Evolutionary conservation across 1,140 invertebrate genomes (phyloP).

Genomic region (Notospermus geniculatus): DNA sequence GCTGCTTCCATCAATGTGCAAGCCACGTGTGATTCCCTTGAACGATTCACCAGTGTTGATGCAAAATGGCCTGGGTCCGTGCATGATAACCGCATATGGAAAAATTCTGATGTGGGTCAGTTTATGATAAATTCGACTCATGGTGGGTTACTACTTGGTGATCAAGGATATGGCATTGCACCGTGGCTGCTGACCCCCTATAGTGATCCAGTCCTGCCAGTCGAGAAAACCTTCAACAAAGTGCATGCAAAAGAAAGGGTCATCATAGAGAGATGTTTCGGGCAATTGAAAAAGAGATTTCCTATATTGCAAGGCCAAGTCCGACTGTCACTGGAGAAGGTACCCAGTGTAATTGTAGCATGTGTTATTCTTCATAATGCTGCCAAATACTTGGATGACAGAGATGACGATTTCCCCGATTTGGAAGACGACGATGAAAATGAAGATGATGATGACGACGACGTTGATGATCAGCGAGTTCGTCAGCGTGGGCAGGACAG

Average conservation of each 20-base stretch:
- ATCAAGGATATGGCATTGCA: conserved; percentile 6
- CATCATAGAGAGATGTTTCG: conserved; percentile 3
- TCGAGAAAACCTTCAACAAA: neutral
- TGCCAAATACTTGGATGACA: conserved; percentile 3
- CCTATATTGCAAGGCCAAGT: neutral
- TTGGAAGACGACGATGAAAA: neutral
- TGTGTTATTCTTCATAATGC: conserved; percentile 5
- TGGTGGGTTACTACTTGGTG: neutral
- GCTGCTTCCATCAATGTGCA: neutral
- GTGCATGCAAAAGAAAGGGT: neutral
- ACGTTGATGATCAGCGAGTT: no score
- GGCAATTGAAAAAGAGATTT: conserved; percentile 1
- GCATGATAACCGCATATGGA: conserved; percentile 1
- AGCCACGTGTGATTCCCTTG: neutral
- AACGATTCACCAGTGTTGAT: neutral
- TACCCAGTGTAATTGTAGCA: conserved; percentile 1
- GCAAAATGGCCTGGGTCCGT: conserved; percentile 7
- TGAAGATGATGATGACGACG: neutral
- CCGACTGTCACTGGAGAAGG: neutral
- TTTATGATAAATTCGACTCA: neutral
- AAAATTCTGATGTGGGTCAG: neutral
- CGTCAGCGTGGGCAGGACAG: no score
- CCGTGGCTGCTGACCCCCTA: neutral
- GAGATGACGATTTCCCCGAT: conserved; percentile 1
- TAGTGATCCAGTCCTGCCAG: neutral